Conservation (phyloP, 2,797 vertebrate genomes). For the Pseudochromis fuscus region DNA sequence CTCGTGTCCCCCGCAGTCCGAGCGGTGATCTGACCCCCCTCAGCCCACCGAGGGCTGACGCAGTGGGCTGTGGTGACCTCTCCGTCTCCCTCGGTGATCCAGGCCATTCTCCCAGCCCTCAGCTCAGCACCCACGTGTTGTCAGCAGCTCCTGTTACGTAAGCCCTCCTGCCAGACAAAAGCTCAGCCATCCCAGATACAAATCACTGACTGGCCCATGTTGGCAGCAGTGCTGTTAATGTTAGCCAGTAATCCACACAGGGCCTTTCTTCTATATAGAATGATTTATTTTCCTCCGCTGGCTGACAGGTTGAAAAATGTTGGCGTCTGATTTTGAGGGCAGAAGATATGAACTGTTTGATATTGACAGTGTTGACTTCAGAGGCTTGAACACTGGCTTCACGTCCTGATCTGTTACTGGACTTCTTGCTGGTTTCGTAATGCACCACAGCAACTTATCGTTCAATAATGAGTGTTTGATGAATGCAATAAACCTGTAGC, state of each 20-base stretch:
- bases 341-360: too few species aligned
- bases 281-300: not conserved
- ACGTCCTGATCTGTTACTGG: too few species aligned
- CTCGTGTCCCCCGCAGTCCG: slow-evolving; percentile 16
- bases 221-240: slow-evolving; percentile 52
- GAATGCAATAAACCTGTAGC: not conserved
- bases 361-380: not conserved
- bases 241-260: slow-evolving; percentile 60
- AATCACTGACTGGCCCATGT: slow-evolving; percentile 70
- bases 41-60: slow-evolving; percentile 35
- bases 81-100: slow-evolving; percentile 70
- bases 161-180: slow-evolving; percentile 81
- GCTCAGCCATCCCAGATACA: slow-evolving; percentile 76
- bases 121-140: slow-evolving; percentile 81
- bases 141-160: slow-evolving; percentile 81
- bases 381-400: not conserved
- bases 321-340: not conserved
- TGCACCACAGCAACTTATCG: not conserved
- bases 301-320: not conserved
- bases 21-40: slow-evolving; percentile 37
- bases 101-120: slow-evolving; percentile 72
- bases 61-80: slow-evolving; percentile 74
- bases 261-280: slow-evolving; percentile 22
- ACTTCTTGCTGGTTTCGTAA: too few species aligned
- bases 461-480: not conserved